phyloP scores from a whole-genome alignment of 2,797 vertebrate species.

The Taeniopygia guttata region DNA sequence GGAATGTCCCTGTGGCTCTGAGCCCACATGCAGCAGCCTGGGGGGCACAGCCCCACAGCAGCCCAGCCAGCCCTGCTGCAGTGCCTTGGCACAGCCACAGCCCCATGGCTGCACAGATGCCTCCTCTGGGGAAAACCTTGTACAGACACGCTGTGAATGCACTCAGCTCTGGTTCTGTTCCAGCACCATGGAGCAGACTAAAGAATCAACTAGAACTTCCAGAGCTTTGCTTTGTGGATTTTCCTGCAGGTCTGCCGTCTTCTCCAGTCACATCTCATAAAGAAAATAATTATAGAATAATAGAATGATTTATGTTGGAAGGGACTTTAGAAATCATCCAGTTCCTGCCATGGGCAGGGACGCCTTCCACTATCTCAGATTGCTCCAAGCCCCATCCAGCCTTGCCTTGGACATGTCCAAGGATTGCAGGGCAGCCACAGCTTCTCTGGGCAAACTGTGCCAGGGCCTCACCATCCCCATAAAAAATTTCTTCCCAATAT shows the following conservation, averaged over 20 bases:
- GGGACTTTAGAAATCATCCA: accelerated
- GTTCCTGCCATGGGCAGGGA: neutral
- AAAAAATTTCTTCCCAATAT: neutral
- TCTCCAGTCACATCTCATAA: neutral
- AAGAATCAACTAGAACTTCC: neutral
- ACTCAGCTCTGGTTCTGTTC: neutral
- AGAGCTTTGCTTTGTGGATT: accelerated
- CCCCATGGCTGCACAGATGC: neutral
- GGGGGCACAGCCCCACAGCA: neutral
- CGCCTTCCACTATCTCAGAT: accelerated
- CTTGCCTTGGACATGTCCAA: neutral
- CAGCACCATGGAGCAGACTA: neutral
- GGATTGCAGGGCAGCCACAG: neutral
- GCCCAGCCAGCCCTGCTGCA: neutral
- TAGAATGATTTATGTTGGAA: neutral
- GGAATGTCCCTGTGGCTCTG: neutral
- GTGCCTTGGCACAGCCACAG: neutral
- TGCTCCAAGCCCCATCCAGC: accelerated
- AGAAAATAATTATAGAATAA: neutral
- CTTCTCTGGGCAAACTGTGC: neutral
- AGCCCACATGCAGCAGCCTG: neutral
- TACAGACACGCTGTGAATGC: neutral
- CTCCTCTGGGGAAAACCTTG: neutral
- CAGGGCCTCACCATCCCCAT: accelerated
- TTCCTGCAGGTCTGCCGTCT: neutral